Evolutionary conservation across 2,797 vertebrate species (phyloP).

Genomic region (Enteromius trimaculatus): DNA sequence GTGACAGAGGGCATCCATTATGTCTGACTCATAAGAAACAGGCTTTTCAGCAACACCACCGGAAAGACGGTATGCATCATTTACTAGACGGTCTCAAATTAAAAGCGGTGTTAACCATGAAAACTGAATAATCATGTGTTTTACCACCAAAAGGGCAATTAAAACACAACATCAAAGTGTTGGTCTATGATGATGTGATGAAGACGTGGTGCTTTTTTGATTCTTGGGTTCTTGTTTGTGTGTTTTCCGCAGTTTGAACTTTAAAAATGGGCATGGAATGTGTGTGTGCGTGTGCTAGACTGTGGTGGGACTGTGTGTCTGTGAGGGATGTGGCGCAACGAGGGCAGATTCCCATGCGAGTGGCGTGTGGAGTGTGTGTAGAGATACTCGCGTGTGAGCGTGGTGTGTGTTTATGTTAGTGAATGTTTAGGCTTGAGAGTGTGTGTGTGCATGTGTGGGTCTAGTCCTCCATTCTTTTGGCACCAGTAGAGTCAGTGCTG

Average conservation of each 20-base stretch:
- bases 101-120: slow-evolving; percentile 33
- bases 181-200: slow-evolving; percentile 31
- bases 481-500: slow-evolving; percentile 73
- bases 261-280: slow-evolving; percentile 56
- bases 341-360: slow-evolving; percentile 60
- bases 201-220: slow-evolving; percentile 38
- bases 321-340: slow-evolving; percentile 66
- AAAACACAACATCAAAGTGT: slow-evolving; percentile 51
- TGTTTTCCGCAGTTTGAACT: slow-evolving; percentile 50
- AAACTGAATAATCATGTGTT: slow-evolving; percentile 41
- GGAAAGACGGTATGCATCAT: slow-evolving; percentile 22
- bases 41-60: slow-evolving; percentile 7
- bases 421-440: slow-evolving; percentile 7
- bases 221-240: slow-evolving; percentile 51
- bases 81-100: slow-evolving; percentile 27
- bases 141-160: slow-evolving; percentile 47
- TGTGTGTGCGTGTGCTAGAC: slow-evolving; percentile 54
- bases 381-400: slow-evolving; percentile 43
- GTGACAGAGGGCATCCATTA: slow-evolving; percentile 12
- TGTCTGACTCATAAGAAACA: background rate
- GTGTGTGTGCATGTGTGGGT: slow-evolving; percentile 2
- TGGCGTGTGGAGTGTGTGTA: slow-evolving; percentile 50
- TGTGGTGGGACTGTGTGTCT: slow-evolving; percentile 61
- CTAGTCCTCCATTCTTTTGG: slow-evolving; percentile 70
- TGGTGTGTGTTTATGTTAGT: slow-evolving; percentile 39